Conservation (phyloP, 2,888 invertebrate genomes). For the Acleris sparsana region DNA sequence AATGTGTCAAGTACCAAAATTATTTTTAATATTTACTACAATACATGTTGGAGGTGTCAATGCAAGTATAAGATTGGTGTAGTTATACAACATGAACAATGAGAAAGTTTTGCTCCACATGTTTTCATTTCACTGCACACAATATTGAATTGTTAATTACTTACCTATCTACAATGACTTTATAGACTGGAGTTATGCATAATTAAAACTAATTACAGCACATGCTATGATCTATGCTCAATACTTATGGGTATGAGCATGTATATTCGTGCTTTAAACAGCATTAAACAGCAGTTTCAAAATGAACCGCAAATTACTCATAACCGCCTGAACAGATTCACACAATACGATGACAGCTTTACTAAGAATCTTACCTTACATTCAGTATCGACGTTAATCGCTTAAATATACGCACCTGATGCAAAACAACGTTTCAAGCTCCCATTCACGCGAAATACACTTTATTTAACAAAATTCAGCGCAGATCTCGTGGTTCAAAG, state of each 20-base stretch:
- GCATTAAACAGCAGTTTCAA: background rate
- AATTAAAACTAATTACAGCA: too few species aligned
- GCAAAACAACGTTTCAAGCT: slow-evolving; percentile 8
- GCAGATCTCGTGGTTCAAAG: slow-evolving; percentile 41
- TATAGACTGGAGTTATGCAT: too few species aligned
- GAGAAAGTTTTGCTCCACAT: slow-evolving; percentile 9
- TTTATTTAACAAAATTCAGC: slow-evolving; percentile 18
- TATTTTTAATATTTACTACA: background rate
- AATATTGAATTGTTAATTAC: slow-evolving; percentile 18
- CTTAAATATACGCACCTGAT: slow-evolving; percentile 17
- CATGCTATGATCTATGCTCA: too few species aligned
- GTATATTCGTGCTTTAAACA: too few species aligned
- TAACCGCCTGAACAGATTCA: slow-evolving; percentile 17
- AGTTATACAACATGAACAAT: slow-evolving; percentile 11
- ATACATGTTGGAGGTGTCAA: background rate
- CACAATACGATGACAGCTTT: slow-evolving; percentile 17
- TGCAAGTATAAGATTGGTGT: background rate
- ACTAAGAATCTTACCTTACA: slow-evolving; percentile 13
- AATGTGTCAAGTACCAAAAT: background rate
- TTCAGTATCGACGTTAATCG: slow-evolving; percentile 9
- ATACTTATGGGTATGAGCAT: too few species aligned
- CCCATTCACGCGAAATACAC: slow-evolving; percentile 6
- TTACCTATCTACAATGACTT: background rate
- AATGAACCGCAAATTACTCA: slow-evolving; percentile 30
- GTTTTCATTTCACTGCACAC: slow-evolving; percentile 25